Conservation (phyloP, 1,140 invertebrate species). For the Drosophila bipectinata region DNA sequence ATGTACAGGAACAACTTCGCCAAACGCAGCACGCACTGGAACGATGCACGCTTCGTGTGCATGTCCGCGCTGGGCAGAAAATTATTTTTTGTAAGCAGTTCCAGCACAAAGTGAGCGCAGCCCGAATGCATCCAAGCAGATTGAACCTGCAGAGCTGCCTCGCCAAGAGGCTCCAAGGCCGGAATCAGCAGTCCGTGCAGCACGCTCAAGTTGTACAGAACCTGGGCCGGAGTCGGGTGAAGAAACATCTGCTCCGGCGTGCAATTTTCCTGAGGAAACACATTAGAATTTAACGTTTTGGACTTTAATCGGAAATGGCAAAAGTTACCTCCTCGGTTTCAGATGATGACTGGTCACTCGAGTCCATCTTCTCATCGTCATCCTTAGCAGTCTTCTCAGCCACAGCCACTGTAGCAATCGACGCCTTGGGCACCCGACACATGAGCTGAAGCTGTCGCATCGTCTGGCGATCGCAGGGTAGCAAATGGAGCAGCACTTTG, state of each 20-base stretch:
- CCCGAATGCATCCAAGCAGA: conserved; percentile 90
- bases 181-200: conserved; percentile 97
- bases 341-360: conserved; percentile 32
- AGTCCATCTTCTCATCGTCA: conserved; percentile 33
- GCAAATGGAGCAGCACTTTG: conserved; percentile 93
- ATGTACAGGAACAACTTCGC: conserved; percentile 95
- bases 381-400: conserved; percentile 54
- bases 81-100: conserved; percentile 94
- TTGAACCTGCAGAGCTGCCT: conserved; percentile 94
- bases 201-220: conserved; percentile 91
- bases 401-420: neutral
- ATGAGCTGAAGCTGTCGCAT: conserved; percentile 87
- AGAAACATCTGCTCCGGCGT: conserved; percentile 91
- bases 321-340: conserved; percentile 28
- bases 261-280: conserved; percentile 78
- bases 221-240: conserved; percentile 89
- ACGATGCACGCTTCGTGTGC: conserved; percentile 92
- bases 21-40: conserved; percentile 94
- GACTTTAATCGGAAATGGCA: neutral
- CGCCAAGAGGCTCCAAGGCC: conserved; percentile 91
- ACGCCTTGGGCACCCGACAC: conserved; percentile 82
- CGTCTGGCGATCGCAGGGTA: conserved; percentile 93
- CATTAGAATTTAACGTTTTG: neutral
- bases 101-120: conserved; percentile 91
- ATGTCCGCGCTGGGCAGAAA: conserved; percentile 93